Conservation (phyloP, 1,140 invertebrate species). For the Vanessa tameamea region DNA sequence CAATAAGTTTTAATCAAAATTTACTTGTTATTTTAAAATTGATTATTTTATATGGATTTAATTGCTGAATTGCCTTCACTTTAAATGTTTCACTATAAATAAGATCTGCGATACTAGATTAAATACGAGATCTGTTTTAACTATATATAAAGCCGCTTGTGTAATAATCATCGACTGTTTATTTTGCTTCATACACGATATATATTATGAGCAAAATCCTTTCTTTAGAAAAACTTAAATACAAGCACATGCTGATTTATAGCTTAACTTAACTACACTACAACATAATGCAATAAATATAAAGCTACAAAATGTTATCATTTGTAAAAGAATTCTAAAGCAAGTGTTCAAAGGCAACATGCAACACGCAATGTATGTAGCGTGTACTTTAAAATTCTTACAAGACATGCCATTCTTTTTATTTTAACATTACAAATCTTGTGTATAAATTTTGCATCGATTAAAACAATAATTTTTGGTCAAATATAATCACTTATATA, state of each 20-base stretch:
- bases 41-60: too few species aligned
- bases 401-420: not conserved
- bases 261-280: not conserved
- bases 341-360: not conserved
- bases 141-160: too few species aligned
- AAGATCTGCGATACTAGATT: too few species aligned
- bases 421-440: not conserved
- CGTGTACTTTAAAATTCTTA: constrained; percentile 4
- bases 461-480: not conserved
- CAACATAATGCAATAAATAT: constrained; percentile 3
- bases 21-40: too few species aligned
- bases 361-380: not conserved
- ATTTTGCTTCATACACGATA: too few species aligned
- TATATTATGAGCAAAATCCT: too few species aligned
- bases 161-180: too few species aligned
- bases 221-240: too few species aligned
- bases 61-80: too few species aligned
- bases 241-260: not conserved
- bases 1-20: too few species aligned
- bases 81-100: too few species aligned
- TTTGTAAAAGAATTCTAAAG: constrained; percentile 3
- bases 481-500: not conserved
- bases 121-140: too few species aligned
- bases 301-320: constrained; percentile 10
- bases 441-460: not conserved